Conservation (phyloP, 2,113 vertebrate species). For the Pholis gunnellus region DNA sequence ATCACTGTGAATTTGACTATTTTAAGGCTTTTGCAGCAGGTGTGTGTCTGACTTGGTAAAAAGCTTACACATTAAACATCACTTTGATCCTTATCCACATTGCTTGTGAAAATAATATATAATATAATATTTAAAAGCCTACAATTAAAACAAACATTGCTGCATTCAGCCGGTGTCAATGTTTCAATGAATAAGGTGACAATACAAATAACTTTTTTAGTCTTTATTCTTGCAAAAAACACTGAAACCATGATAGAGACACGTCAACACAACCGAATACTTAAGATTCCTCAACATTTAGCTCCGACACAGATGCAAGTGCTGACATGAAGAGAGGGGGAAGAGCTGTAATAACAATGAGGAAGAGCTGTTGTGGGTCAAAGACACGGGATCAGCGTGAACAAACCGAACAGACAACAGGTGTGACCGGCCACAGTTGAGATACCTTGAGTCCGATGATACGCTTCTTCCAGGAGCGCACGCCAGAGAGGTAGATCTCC, state of each 20-base stretch:
- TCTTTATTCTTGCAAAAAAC: not conserved
- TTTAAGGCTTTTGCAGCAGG: not conserved
- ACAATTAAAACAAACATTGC: not conserved
- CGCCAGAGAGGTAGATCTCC: slow-evolving; percentile 89
- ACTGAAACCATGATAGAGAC: not conserved
- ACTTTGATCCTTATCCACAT: not conserved
- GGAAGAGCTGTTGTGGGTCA: not conserved
- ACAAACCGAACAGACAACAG: not conserved
- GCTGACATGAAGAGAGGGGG: not conserved
- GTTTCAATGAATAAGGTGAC: not conserved
- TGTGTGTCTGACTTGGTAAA: not conserved
- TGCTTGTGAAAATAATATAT: not conserved
- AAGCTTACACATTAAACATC: not conserved
- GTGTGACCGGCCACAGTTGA: not conserved
- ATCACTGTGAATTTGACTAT: not conserved
- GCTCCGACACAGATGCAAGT: not conserved
- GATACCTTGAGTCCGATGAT: slow-evolving; percentile 87
- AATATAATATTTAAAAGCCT: not conserved
- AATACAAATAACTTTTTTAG: not conserved
- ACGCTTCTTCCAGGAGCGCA: slow-evolving; percentile 91
- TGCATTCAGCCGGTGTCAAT: not conserved
- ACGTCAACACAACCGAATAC: not conserved
- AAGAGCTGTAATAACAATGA: slow-evolving; percentile 2
- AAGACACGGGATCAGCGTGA: too few species aligned
- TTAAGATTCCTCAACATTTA: not conserved